Evolutionary conservation across 1,140 invertebrate species (phyloP).

Genomic region (Nebria ingens): DNA sequence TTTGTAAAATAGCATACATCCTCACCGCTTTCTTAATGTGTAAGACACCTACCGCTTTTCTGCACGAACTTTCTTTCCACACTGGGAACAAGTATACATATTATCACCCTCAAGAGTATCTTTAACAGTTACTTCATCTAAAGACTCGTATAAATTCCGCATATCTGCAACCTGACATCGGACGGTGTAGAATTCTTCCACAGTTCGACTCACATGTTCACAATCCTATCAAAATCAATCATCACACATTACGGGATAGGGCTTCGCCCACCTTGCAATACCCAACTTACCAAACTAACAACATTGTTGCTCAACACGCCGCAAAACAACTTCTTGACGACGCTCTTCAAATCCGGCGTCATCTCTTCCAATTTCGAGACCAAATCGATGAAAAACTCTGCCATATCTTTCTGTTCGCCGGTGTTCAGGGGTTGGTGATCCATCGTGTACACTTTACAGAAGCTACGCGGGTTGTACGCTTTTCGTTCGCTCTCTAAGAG

Average conservation of each 20-base stretch:
- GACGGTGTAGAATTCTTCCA: constrained; percentile 94
- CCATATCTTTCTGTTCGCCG: constrained; percentile 96
- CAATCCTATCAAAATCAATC: constrained; percentile 72
- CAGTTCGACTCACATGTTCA: constrained; percentile 82
- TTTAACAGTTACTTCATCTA: constrained; percentile 93
- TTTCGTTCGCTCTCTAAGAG: constrained; percentile 88
- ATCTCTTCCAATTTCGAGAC: constrained; percentile 94
- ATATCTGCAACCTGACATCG: constrained; percentile 93
- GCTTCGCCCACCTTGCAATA: constrained; percentile 2
- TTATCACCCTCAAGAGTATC: constrained; percentile 94
- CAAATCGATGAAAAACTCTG: constrained; percentile 93
- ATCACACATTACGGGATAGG: neutral
- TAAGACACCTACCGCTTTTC: constrained; percentile 60
- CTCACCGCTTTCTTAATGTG: neutral
- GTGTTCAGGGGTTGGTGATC: constrained; percentile 92
- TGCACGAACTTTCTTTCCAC: constrained; percentile 86
- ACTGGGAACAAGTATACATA: constrained; percentile 95
- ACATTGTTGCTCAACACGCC: constrained; percentile 91
- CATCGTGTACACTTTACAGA: constrained; percentile 95
- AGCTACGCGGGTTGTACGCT: constrained; percentile 88
- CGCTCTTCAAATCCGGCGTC: constrained; percentile 78
- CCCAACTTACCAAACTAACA: constrained; percentile 62
- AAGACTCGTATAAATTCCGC: constrained; percentile 87
- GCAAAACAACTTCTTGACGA: constrained; percentile 87
- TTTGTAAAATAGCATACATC: neutral